Base-by-base conservation (phyloP, 2,797 vertebrate genomes). In the Pseudochromis fuscus region DNA sequence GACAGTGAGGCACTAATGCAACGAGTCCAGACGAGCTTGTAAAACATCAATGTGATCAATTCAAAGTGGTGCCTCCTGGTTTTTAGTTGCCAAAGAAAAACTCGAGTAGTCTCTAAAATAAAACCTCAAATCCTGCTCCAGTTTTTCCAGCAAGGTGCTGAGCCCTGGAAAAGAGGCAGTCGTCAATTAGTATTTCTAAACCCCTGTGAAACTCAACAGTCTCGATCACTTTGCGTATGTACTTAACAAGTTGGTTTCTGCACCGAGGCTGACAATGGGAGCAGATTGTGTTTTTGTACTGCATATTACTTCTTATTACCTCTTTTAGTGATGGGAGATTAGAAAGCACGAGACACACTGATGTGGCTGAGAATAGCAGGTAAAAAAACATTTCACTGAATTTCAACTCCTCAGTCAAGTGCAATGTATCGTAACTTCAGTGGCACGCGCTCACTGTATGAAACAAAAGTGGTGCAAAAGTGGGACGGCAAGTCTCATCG, bases 381-480 rank as follows among this genome's bases (percentile, higher is more conserved):
- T 87, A 64, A 82, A 64, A 82, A 84, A 87, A 83, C 75, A 83
- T 81, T 72, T 79, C 81, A 78, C 71, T 44, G 80, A 85, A 86
- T 84, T 76, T 62, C 75, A 50, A 72, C 86, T 86, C 67, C 81
- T 91, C 80, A 82, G 86, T 92, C 87, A 79, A 86, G 73, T 72
- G 82, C 84, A 79, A 85, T 81, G 79, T 51, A 82, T 85, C 72
- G n/a, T 19, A 84, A 87, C 84, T 89, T 85, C 86, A 87, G 80
- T 82, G 70, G 67, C 28, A 49, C 55, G 40, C 51, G 23, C 77
- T 65, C 88, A 68, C 79, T 48, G 72, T 69, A 73, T 75, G 77
- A 77, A 86, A 89, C 81, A 77, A 84, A 88, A 81, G 83, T 87
- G 80, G 75, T 67, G 82, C 28, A 28, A 92, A 92, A 90, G 88